Conservation (phyloP, 2,797 vertebrate genomes). For the Onychomys leucogaster region DNA sequence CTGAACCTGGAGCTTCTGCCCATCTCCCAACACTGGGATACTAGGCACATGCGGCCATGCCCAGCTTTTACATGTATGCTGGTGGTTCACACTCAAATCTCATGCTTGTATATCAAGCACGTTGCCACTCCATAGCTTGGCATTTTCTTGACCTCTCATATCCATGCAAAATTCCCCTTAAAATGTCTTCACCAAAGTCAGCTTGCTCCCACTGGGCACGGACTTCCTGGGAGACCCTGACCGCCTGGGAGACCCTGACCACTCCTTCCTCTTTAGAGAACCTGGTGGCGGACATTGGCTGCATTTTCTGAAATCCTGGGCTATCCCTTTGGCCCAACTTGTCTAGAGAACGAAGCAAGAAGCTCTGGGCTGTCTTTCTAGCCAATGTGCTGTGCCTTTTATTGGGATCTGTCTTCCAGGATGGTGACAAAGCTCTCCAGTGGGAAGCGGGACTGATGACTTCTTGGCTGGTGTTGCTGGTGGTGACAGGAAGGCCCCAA, state of each 20-base stretch:
- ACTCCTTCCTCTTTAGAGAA: background rate
- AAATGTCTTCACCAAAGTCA: background rate
- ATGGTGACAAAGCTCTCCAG: background rate
- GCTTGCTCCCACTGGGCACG: background rate
- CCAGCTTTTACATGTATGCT: no score
- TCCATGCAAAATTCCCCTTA: background rate
- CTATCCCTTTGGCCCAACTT: background rate
- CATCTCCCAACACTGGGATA: background rate
- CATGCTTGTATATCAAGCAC: no score
- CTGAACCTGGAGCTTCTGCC: background rate
- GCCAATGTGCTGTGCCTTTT: background rate
- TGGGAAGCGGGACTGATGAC: background rate
- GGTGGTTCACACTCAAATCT: background rate
- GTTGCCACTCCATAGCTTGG: background rate
- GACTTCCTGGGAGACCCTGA: no score
- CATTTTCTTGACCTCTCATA: background rate
- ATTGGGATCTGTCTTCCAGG: background rate
- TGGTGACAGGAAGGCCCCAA: background rate
- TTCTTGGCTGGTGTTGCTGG: background rate
- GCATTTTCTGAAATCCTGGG: slow-evolving; percentile 16
- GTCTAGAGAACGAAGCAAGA: background rate
- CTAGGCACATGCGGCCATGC: no score
- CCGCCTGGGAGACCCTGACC: background rate
- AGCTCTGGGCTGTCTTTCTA: background rate
- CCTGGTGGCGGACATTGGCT: background rate